Evolutionary conservation across 2,113 vertebrate genomes (phyloP), one percentile per base, ranked within the genome.

Genomic region (Bagarius yarrelli): DNA sequence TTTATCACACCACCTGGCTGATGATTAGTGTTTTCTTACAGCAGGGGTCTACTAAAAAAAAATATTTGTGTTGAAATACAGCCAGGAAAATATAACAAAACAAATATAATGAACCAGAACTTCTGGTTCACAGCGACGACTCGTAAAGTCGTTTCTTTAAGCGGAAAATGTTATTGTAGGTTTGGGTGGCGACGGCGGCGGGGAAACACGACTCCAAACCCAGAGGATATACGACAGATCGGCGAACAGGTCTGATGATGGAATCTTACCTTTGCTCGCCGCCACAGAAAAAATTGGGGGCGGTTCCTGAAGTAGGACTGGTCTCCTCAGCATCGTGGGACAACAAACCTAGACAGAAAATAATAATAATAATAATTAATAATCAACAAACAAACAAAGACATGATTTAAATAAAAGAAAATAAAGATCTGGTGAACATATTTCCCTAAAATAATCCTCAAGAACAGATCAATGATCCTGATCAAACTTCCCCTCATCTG

Each of bases 291-390:
- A 85, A 93, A n/a, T 88, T 88, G 53, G 89, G 8, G 1, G 90
- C 90, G 25, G 81, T 76, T 64, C 0, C 64, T 1, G 86, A 78
- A 18, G 60, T 50, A 40, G 83, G 66, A 0, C 87, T 84, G 19
- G 4, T 12, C 1, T 18, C 56, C 2, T 91, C 89, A 0, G 47
- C 23, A 3, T 92, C 93, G 23, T 92, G 90, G 80, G 91, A 90
- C 88, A 94, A 69, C 80, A 94, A 88, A 13, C 93, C 93, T 93
- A 34, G 19, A 50, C 30, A 0, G 66, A 1, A 83, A 73, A 47
- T 1, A 23, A 11, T 30, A 34, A 8, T 6, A 47, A 47, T 47
- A 47, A 23, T 32, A 50, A 64, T 64, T 40, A 79, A 78, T 3
- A 32, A 47, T 61, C n/a, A 69, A 15, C 66, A 1, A 16, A 47